Base-by-base conservation (phyloP, 2,888 invertebrate species). In the Morpho achilles region DNA sequence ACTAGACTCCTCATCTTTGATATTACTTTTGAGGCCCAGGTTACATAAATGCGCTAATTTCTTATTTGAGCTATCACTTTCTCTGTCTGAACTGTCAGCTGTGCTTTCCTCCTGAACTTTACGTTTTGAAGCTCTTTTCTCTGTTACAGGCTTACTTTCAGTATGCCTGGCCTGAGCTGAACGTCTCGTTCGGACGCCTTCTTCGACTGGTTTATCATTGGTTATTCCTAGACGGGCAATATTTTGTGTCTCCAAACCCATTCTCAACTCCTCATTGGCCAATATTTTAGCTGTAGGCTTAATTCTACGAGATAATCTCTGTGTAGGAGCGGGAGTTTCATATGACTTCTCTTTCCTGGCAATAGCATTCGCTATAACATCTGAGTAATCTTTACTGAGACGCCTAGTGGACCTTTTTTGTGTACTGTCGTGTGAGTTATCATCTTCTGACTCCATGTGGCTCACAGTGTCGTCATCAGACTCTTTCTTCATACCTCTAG, bases 301-400 rank as follows among this genome's bases (percentile, higher is more conserved):
- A 55, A 94, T 92, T 56, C 93, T 90, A 5, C 94, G 87, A 0
- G 86, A 84, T 7, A 81, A 64, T 10, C 88, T 70, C 57, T 82
- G 82, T 2, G 79, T 73, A 3, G 82, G 74, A 3, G 70, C 64
- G 9, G 86, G 79, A 48, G 67, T 71, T 5, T 93, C 93, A 69
- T 93, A 94, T 0, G 93, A 93, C 68, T 94, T 95, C 74, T 95
- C 94, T 74, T 95, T 95, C 9, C 94, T 88, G 0, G 94, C 94
- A 69, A 95, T 95, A 8, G 95, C 94, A 77, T 92, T 93, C 63
- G 94, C 94, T 23, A 95, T 77, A 41, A 94, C 92, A 52, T 94
- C 94, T 63, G 93, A 92, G 10, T 80, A 81, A 48, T 84, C 91
- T 67, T 94, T 94, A 72, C 93, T 94, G 66, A 93, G 93, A 50